Conservation (phyloP, 2,888 invertebrate species). For the Stenichneumon culpator region DNA sequence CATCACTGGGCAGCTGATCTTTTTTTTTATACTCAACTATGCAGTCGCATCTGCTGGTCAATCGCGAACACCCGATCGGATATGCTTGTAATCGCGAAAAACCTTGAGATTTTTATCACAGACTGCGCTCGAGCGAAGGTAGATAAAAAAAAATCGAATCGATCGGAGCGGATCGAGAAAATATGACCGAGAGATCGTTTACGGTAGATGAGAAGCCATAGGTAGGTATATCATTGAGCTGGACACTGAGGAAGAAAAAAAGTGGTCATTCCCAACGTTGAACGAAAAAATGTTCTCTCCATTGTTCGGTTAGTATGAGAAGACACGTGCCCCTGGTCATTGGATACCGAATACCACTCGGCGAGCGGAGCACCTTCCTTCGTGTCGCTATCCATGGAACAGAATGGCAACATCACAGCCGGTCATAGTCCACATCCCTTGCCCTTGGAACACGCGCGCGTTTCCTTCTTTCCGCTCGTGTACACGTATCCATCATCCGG, state of each 20-base stretch:
- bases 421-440: constrained; percentile 58
- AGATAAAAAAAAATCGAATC: constrained; percentile 11
- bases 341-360: constrained; percentile 68
- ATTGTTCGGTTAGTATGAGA: constrained; percentile 61
- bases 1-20: constrained; percentile 57
- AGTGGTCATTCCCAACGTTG: constrained; percentile 16
- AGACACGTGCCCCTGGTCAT: constrained; percentile 69
- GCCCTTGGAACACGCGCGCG: constrained; percentile 41
- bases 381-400: constrained; percentile 12
- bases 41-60: constrained; percentile 69
- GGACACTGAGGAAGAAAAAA: constrained; percentile 13
- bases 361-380: constrained; percentile 59
- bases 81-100: neutral
- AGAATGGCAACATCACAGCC: constrained; percentile 36
- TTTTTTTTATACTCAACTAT: constrained; percentile 49
- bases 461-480: constrained; percentile 54
- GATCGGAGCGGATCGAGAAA: neutral
- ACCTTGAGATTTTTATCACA: constrained; percentile 59
- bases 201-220: constrained; percentile 44
- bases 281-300: constrained; percentile 53
- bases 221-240: constrained; percentile 35
- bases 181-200: constrained; percentile 38
- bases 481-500: constrained; percentile 64
- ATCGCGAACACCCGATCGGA: constrained; percentile 46
- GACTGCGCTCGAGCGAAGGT: neutral